Base-by-base conservation (phyloP, 2,888 invertebrate species). In the Tenodera sinensis region DNA sequence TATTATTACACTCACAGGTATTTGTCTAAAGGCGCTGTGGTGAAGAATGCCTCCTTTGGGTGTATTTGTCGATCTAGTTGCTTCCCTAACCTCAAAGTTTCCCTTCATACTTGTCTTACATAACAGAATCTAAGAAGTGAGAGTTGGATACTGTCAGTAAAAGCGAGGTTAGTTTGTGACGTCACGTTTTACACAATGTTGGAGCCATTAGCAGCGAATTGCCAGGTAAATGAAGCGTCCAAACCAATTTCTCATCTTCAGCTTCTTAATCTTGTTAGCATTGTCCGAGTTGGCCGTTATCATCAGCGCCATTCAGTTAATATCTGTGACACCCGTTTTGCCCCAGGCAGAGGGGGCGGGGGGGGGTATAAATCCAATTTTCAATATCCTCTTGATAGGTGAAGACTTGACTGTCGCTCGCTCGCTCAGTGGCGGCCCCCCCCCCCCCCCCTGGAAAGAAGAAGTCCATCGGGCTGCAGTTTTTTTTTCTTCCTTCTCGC, bases 311-410 rank as follows among this genome's bases (percentile, higher is more conserved):
- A 54, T 54, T 54, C 54, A 71, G 54, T 71, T 71, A 71, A 71
- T 71, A 71, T 71, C 25, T 71, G 54, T 71, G 54, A 71, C 54
- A 71, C 54, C 54, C 54, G 54, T 54, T 54, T 54, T 54, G 54
- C 54, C 25, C 8, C 54, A 71, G 54, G 54, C 54, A 20, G 3
- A 71, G 54, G 54, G 54, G 54, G 25, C 20, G 20, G n/a, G n/a
- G 47, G 47, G 14, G 54, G 54, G 25, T 71, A 71, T 71, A 87
- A 87, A 87, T 87, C 82, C 87, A 87, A 87, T 87, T 87, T 87
- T 87, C 87, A 87, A 87, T 87, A 87, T 82, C 82, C 83, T 82
- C 87, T 42, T 87, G 82, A 87, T 83, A 83, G 82, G 87, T 83
- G 27, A 34, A 83, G 81, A 81, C 83, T 25, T 12, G 14, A 71